Percentiles rank a stretch among this genome's conserved stretches.
These are phyloP conservation scores for Salminus brasiliensis DNA, from an alignment of 2,113 vertebrate genomes.

Conservation along the genomic window DNA sequence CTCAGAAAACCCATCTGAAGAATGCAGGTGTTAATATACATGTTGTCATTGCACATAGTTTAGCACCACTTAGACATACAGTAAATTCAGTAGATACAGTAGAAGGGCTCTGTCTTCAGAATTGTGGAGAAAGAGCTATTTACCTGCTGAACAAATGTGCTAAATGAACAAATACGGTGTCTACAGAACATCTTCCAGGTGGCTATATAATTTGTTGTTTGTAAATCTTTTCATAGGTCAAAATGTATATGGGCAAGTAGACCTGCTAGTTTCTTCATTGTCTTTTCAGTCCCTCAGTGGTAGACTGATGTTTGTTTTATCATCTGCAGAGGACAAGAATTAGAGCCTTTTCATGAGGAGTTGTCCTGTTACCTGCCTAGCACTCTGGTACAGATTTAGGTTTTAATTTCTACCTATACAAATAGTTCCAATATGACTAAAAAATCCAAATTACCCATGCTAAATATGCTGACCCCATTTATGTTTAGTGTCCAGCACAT, in stretches of 20 bases:
- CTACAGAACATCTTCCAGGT: conserved; percentile 72
- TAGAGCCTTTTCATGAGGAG: conserved; percentile 69
- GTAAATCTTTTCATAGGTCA: conserved; percentile 71
- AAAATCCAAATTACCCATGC: too few species aligned
- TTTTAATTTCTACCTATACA: too few species aligned
- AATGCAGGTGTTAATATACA: not conserved
- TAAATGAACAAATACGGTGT: too few species aligned
- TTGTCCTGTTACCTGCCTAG: conserved; percentile 60
- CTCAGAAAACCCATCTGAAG: not conserved
- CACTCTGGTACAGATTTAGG: too few species aligned
- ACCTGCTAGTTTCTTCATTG: conserved; percentile 75
- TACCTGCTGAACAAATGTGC: too few species aligned
- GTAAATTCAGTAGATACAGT: conserved; percentile 12
- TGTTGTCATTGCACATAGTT: not conserved
- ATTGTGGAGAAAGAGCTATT: conserved; percentile 30
- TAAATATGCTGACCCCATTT: not conserved
- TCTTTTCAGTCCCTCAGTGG: conserved; percentile 43
- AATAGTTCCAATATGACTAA: too few species aligned
- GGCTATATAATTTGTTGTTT: conserved; percentile 78
- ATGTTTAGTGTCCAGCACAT: conserved; percentile 30
- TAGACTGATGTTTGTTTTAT: conserved; percentile 65
- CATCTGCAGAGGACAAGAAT: conserved; percentile 66
- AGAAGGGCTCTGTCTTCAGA: conserved; percentile 39
- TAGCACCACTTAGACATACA: not conserved
- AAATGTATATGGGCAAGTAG: conserved; percentile 66